A percentile compares a stretch with the other conserved stretches of the same genome.
phyloP scores from a whole-genome alignment of 2,888 invertebrate genomes.

The Peribatodes rhomboidaria region DNA sequence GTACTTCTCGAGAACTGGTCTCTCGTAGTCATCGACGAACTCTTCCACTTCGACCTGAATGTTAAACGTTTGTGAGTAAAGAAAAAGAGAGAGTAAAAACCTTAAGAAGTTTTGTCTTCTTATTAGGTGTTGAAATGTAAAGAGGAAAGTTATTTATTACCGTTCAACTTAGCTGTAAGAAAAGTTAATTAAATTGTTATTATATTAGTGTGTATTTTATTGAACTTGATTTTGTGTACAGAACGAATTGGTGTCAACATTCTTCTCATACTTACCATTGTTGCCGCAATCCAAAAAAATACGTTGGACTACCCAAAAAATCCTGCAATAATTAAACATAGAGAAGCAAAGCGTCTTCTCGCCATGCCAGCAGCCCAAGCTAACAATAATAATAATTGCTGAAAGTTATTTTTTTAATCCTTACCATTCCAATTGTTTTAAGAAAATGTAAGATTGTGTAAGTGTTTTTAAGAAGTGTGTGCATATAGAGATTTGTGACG shows the following conservation, averaged over 20 bases:
- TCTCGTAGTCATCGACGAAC: constrained; percentile 90
- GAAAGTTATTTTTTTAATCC: constrained; percentile 33
- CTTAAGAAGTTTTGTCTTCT: constrained; percentile 42
- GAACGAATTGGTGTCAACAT: neutral
- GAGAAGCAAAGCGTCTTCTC: constrained; percentile 63
- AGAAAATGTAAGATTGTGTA: constrained; percentile 29
- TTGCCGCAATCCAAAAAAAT: constrained; percentile 35
- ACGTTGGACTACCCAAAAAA: no score
- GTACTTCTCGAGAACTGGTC: constrained; percentile 90
- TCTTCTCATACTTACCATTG: constrained; percentile 21
- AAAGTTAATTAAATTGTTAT: neutral
- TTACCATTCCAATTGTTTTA: constrained; percentile 23
- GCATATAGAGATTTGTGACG: constrained; percentile 17
- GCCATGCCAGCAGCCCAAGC: constrained; percentile 61
- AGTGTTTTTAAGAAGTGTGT: constrained; percentile 34
- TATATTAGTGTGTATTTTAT: constrained; percentile 4
- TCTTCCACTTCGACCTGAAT: constrained; percentile 79
- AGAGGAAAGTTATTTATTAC: constrained; percentile 22
- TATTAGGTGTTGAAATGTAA: constrained; percentile 23
- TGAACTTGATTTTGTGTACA: neutral
- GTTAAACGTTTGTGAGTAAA: constrained; percentile 52
- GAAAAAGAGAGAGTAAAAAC: constrained; percentile 26
- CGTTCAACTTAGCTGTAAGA: constrained; percentile 21
- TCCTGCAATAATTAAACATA: constrained; percentile 47
- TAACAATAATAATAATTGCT: constrained; percentile 43